Conservation (phyloP, 1,140 invertebrate genomes). For the Bombus pascuorum region DNA sequence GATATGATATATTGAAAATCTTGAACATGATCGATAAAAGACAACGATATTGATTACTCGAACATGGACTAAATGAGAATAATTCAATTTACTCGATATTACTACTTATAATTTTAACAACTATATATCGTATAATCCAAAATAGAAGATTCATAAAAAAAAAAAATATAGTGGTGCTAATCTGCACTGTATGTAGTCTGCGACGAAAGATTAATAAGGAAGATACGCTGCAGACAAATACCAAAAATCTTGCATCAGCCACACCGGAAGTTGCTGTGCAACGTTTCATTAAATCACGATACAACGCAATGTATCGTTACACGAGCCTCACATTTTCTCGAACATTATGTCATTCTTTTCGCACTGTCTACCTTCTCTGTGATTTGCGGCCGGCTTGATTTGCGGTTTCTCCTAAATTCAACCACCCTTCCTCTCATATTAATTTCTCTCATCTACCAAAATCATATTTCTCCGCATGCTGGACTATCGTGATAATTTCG, state of each 20-base stretch:
- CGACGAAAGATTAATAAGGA: no score
- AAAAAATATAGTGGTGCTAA: no score
- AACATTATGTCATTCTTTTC: conserved; percentile 50
- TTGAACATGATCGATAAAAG: no score
- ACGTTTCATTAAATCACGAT: conserved; percentile 54
- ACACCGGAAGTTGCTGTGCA: conserved; percentile 7
- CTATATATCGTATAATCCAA: no score
- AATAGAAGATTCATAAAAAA: no score
- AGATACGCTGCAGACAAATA: background rate
- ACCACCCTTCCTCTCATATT: background rate
- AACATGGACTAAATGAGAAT: no score
- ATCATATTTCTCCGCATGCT: background rate
- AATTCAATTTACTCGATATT: no score
- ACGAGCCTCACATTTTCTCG: conserved; percentile 22
- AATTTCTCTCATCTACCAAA: background rate
- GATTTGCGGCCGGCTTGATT: conserved; percentile 60
- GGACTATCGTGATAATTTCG: conserved; percentile 13
- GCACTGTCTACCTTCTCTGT: background rate
- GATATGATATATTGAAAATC: no score
- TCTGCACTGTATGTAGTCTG: no score
- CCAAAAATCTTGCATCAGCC: conserved; percentile 21
- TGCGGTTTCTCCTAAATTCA: conserved; percentile 34
- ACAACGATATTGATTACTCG: no score
- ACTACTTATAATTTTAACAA: no score
- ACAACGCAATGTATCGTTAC: background rate